phyloP scores from a whole-genome alignment of 2,797 vertebrate genomes.

The Falco biarmicus region DNA sequence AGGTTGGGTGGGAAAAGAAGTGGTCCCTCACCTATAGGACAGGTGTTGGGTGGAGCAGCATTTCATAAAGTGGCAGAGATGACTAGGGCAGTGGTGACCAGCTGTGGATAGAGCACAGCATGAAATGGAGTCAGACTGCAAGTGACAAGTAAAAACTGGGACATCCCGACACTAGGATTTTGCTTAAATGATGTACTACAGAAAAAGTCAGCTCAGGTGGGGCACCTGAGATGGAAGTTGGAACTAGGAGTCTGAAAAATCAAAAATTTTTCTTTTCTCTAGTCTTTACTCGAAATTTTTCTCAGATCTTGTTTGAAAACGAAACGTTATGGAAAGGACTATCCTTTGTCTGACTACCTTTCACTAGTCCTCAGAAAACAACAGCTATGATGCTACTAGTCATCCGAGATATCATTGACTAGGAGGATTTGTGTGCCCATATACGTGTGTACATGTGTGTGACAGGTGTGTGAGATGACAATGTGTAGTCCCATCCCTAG shows the following conservation, averaged over 20 bases:
- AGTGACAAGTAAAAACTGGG: neutral
- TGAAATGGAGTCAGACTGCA: neutral
- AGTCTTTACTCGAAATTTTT: neutral
- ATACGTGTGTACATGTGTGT: accelerated
- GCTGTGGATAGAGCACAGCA: neutral
- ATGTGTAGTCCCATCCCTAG: neutral
- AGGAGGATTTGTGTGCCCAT: neutral
- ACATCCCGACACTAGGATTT: neutral
- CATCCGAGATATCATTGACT: neutral
- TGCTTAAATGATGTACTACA: neutral
- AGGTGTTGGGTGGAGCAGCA: neutral
- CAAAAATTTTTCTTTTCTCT: neutral
- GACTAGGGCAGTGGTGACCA: neutral
- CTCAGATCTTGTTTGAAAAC: neutral
- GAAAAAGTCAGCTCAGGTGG: neutral
- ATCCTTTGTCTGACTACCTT: neutral
- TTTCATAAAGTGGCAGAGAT: neutral
- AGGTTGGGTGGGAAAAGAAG: neutral
- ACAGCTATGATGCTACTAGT: neutral
- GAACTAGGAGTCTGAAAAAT: neutral
- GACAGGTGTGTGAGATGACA: neutral
- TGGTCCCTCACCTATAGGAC: neutral
- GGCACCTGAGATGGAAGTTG: neutral
- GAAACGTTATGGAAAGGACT: neutral
- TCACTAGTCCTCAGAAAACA: neutral